Evolutionary conservation across 2,113 vertebrate genomes (phyloP), one percentile per base, ranked within the genome.

Genomic region (Shinisaurus crocodilurus): DNA sequence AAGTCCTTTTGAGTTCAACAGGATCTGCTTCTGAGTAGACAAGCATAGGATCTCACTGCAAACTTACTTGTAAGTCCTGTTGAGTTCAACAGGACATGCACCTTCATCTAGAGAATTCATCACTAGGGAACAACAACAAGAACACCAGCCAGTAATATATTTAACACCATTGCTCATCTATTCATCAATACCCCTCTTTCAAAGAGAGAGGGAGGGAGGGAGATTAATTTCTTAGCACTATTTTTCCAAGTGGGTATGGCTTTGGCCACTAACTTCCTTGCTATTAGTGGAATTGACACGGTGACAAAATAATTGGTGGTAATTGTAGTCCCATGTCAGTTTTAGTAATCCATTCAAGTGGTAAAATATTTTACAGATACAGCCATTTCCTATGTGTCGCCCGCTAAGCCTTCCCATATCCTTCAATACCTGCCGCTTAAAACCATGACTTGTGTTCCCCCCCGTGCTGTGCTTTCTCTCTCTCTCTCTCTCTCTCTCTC

Each of bases 231-330:
- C 94, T 72, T 27, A 85, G 45, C 90, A 94, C 95, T 83, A 81
- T 82, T 88, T 88, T 91, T 97, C 95, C 94, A 93, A 69, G 43
- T 88, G 88, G 92, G 90, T 85, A 45, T 86, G 91, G 69, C 91
- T 93, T 88, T 77, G 82, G 23, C 87, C 90, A 29, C 83, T 91
- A 84, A 91, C 57, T 95, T 95, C 93, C 85, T 95, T 60, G 87
- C 85, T 94, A 94, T 95, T 93, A 97, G 90, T 91, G 89, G 90
- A 96, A 95, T 88, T 90, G 93, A 95, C 88, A 92, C 32, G n/a
- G 65, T 96, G 95, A 97, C 95, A 96, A 95, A 96, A 97, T 97
- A 97, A 97, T 97, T 97, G 93, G 92, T 96, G 88, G 94, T 97
- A 97, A 97, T 97, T 96, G 90, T 94, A 93, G 87, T 93, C 89